A percentile compares a stretch with the other conserved stretches of the same genome.
Conservation (phyloP, 2,797 vertebrate genomes). For the Macrochelys suwanniensis region DNA sequence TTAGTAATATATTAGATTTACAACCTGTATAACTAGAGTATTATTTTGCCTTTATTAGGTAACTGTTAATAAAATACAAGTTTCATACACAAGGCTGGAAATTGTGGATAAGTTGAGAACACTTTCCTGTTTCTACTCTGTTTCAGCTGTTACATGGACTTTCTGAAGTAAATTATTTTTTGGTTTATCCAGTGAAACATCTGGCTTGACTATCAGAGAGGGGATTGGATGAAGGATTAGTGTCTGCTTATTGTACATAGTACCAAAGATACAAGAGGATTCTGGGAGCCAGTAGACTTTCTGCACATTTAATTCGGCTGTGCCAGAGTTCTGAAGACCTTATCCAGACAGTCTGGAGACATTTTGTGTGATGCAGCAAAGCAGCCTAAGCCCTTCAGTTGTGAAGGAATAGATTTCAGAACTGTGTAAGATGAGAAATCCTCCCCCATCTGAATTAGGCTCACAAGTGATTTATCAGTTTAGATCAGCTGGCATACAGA, state of each 20-base stretch:
- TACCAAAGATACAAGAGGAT: conserved; percentile 46
- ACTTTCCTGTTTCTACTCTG: conserved; percentile 18
- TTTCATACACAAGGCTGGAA: not conserved
- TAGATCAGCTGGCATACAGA: conserved; percentile 58
- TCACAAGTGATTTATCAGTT: conserved; percentile 44
- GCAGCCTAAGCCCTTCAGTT: conserved; percentile 38
- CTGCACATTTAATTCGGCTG: not conserved
- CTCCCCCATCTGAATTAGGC: conserved; percentile 58
- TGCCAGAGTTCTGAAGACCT: conserved; percentile 35
- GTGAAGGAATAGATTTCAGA: conserved; percentile 33
- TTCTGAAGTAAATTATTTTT: conserved; percentile 71
- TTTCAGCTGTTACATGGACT: conserved; percentile 34
- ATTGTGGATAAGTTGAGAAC: not conserved
- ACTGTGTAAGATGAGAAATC: conserved; percentile 42
- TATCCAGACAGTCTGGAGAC: conserved; percentile 63
- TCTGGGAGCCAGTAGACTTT: conserved; percentile 32
- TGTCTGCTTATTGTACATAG: conserved; percentile 59
- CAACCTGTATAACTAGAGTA: not conserved
- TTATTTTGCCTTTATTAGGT: not conserved
- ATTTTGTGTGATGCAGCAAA: conserved; percentile 68
- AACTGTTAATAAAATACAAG: not conserved
- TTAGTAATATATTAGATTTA: not conserved
- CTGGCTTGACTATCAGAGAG: conserved; percentile 62
- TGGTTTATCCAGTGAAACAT: conserved; percentile 69
- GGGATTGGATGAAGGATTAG: conserved; percentile 53